phyloP scores from a whole-genome alignment of 1,140 invertebrate genomes.

The Rhynchophorus ferrugineus region DNA sequence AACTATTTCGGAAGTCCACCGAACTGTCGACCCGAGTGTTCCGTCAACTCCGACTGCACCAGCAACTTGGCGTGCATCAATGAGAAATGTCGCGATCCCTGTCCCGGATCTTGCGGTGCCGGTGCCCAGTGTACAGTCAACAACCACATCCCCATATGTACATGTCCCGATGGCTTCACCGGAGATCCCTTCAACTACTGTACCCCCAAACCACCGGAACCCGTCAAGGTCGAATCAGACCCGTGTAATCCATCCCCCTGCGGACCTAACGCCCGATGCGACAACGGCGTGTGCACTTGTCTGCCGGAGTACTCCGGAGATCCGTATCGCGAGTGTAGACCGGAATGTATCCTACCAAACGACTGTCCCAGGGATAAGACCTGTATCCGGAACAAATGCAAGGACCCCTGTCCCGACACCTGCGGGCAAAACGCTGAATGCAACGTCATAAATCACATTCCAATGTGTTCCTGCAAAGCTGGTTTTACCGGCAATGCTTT shows the following conservation, averaged over 20 bases:
- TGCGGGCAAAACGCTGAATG: slow-evolving; percentile 57
- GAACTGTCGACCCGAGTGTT: slow-evolving; percentile 59
- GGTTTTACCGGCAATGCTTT: slow-evolving; percentile 70
- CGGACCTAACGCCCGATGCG: slow-evolving; percentile 56
- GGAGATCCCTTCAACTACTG: slow-evolving; percentile 59
- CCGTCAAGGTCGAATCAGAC: slow-evolving; percentile 39
- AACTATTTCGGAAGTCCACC: slow-evolving; percentile 58
- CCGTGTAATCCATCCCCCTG: slow-evolving; percentile 58
- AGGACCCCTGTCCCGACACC: slow-evolving; percentile 59
- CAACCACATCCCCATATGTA: slow-evolving; percentile 57
- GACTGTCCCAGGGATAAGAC: slow-evolving; percentile 66
- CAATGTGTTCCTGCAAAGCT: slow-evolving; percentile 64
- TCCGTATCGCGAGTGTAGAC: slow-evolving; percentile 51
- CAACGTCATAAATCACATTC: slow-evolving; percentile 57
- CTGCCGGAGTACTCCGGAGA: slow-evolving; percentile 64
- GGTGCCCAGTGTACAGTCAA: slow-evolving; percentile 55
- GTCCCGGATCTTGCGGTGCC: slow-evolving; percentile 55
- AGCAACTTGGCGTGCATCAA: slow-evolving; percentile 55
- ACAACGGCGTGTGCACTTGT: slow-evolving; percentile 59
- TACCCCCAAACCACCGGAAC: slow-evolving; percentile 41
- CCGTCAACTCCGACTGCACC: slow-evolving; percentile 56
- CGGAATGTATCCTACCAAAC: slow-evolving; percentile 55
- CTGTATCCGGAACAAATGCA: slow-evolving; percentile 62
- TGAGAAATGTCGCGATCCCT: slow-evolving; percentile 58
- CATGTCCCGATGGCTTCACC: slow-evolving; percentile 53